A percentile compares a stretch with the other conserved stretches of the same genome.
Evolutionary conservation across 2,797 vertebrate genomes (phyloP).

Genomic region (Dermochelys coriacea): DNA sequence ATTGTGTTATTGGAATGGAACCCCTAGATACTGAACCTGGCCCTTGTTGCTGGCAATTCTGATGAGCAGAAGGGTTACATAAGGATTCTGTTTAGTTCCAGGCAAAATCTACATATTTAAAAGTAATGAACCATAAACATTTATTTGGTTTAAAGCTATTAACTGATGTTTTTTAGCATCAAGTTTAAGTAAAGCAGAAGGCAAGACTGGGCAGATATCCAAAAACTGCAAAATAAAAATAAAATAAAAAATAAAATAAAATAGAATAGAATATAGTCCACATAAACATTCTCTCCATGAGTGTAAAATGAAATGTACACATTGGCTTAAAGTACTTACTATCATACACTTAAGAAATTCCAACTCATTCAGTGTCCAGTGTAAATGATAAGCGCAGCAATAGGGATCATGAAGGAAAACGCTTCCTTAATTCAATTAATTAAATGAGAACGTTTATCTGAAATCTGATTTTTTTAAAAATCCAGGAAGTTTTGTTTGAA

Average conservation of each 20-base stretch:
- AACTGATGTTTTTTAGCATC: conserved; percentile 20
- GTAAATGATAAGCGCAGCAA: neutral
- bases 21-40: no score
- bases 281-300: neutral
- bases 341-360: neutral
- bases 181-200: conserved; percentile 40
- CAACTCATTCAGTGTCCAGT: neutral
- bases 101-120: neutral
- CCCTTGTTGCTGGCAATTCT: no score
- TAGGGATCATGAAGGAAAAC: neutral
- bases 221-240: no score
- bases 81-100: neutral
- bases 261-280: neutral
- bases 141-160: conserved; percentile 28
- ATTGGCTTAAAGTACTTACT: neutral
- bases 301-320: rapidly evolving
- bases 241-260: no score
- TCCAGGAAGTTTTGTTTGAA: neutral
- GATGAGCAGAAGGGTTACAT: no score
- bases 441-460: neutral
- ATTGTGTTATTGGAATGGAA: no score
- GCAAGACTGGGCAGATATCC: conserved; percentile 29
- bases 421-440: neutral
- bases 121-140: conserved; percentile 15
- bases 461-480: neutral